Conservation (phyloP, 2,797 vertebrate genomes). For the Kryptopterus vitreolus region DNA sequence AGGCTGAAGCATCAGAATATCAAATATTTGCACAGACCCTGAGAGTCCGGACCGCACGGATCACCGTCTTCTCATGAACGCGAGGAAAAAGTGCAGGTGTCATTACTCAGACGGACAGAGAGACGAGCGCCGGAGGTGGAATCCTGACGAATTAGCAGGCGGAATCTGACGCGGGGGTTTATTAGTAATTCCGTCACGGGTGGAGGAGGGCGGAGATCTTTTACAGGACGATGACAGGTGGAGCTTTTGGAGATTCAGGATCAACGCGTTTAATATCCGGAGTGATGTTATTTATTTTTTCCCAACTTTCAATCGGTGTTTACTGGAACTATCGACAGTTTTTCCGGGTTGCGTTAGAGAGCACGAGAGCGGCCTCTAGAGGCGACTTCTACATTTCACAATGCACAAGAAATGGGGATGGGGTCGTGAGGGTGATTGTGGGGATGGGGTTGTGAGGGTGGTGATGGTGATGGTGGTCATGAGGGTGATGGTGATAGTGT, state of each 20-base stretch:
- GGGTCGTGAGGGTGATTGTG: too few relatives aligned
- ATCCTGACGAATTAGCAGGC: slow-evolving; percentile 50
- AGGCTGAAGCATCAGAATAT: slow-evolving; percentile 55
- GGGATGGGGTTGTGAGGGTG: too few relatives aligned
- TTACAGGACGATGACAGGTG: not conserved
- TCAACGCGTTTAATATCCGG: not conserved
- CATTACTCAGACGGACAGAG: slow-evolving; percentile 58
- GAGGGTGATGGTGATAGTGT: too few relatives aligned
- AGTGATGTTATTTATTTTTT: not conserved
- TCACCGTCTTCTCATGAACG: slow-evolving; percentile 38
- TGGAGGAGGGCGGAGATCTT: slow-evolving; percentile 35
- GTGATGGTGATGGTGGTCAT: too few relatives aligned
- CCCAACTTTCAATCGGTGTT: not conserved
- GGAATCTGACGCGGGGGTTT: not conserved
- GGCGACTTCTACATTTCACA: too few relatives aligned
- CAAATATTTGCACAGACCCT: slow-evolving; percentile 63
- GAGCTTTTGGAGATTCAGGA: not conserved
- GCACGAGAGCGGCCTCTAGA: too few relatives aligned
- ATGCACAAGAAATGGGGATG: too few relatives aligned
- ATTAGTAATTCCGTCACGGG: slow-evolving; percentile 2
- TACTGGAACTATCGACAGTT: not conserved
- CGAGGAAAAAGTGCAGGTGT: slow-evolving; percentile 55
- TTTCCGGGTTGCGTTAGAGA: too few relatives aligned
- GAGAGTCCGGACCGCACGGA: slow-evolving; percentile 48
- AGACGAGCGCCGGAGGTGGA: slow-evolving; percentile 53